phyloP scores from a whole-genome alignment of 2,797 vertebrate species.

The Pangasius krempfi region DNA sequence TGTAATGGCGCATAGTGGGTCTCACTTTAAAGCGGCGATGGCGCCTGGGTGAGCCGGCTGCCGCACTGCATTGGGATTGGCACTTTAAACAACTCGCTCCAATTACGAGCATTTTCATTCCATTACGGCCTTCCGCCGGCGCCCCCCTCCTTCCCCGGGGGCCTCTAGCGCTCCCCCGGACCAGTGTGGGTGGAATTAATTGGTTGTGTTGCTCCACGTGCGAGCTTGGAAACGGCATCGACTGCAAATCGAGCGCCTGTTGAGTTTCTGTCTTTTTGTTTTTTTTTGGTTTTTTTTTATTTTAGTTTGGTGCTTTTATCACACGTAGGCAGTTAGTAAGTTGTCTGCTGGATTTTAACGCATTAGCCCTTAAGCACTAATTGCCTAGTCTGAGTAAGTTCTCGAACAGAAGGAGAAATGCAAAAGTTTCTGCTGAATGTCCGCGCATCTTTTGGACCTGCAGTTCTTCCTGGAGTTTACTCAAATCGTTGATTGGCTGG shows the following conservation, averaged over 20 bases:
- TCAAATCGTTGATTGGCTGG: background rate
- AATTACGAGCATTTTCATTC: slow-evolving; percentile 59
- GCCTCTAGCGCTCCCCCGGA: slow-evolving; percentile 22
- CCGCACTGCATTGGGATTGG: slow-evolving; percentile 40
- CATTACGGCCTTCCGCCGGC: slow-evolving; percentile 51
- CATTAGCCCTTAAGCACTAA: slow-evolving; percentile 24
- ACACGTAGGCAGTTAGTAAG: background rate
- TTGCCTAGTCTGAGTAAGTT: slow-evolving; percentile 18
- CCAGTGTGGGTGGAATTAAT: slow-evolving; percentile 55
- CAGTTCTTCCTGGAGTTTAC: background rate
- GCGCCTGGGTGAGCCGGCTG: slow-evolving; percentile 44
- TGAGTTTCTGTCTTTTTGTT: background rate
- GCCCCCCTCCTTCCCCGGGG: slow-evolving; percentile 30
- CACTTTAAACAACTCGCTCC: slow-evolving; percentile 59
- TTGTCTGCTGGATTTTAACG: background rate
- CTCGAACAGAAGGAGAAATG: background rate
- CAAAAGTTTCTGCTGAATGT: background rate
- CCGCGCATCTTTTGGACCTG: background rate
- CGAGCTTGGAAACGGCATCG: slow-evolving; percentile 26
- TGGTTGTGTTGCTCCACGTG: slow-evolving; percentile 49
- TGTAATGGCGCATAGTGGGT: slow-evolving; percentile 42
- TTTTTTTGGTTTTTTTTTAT: background rate
- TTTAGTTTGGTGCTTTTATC: slow-evolving; percentile 8
- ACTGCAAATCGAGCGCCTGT: slow-evolving; percentile 38
- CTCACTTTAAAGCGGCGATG: slow-evolving; percentile 38